A percentile compares a stretch with the other conserved stretches of the same genome.
These are phyloP conservation scores for Pardosa pseudoannulata DNA, from an alignment of 2,888 invertebrate species.

Conservation along the genomic window DNA sequence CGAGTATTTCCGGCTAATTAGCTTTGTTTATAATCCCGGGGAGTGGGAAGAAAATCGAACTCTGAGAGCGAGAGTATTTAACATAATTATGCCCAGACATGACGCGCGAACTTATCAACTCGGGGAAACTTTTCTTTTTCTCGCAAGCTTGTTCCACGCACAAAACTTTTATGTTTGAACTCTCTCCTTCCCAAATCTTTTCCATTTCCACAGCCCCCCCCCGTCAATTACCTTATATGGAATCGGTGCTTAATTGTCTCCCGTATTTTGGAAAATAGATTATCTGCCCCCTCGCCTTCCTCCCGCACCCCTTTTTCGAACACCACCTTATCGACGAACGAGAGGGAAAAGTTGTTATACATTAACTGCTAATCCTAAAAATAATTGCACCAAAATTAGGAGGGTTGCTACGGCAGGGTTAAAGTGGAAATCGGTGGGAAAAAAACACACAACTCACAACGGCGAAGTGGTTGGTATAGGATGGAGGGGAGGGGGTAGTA, in stretches of 20 bases:
- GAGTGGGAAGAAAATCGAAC: not conserved
- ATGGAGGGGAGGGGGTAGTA: too few relatives aligned
- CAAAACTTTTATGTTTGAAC: not conserved
- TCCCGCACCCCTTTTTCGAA: too few relatives aligned
- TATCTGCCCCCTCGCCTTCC: too few relatives aligned
- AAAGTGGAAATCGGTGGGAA: not conserved
- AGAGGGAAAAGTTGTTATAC: slow-evolving; percentile 9
- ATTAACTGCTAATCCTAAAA: slow-evolving; percentile 12
- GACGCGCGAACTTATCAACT: not conserved
- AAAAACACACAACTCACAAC: too few relatives aligned
- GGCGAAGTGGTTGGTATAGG: too few relatives aligned
- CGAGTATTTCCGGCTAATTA: not conserved
- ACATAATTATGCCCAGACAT: not conserved
- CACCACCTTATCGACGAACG: slow-evolving; percentile 4
- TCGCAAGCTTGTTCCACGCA: too few relatives aligned
- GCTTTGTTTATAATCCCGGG: not conserved
- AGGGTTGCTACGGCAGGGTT: not conserved
- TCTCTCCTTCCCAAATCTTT: not conserved
- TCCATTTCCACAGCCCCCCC: slow-evolving; percentile 1
- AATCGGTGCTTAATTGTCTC: slow-evolving; percentile 9
- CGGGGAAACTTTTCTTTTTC: not conserved
- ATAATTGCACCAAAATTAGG: slow-evolving; percentile 1
- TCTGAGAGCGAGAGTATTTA: not conserved
- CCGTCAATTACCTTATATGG: slow-evolving; percentile 5
- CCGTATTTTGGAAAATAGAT: slow-evolving; percentile 7